Base-by-base conservation (phyloP, 35 echinoderm and acorn worm genomes). In the Apostichopus parvimensis region DNA sequence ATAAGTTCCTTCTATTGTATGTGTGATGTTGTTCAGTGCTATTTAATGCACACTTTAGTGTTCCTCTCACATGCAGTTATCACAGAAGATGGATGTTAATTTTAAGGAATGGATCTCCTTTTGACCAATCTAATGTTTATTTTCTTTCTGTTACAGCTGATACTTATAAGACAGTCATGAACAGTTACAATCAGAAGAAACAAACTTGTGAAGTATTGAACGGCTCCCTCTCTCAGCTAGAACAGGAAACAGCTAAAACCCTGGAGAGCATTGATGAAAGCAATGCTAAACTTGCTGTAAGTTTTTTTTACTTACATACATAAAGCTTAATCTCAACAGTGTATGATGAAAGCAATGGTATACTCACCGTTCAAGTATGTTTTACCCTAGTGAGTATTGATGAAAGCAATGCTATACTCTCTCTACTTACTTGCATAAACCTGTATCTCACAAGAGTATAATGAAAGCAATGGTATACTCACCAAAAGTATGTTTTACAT, bases 161-260 rank as follows among this genome's bases (percentile, higher is more conserved):
- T 34, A 98, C 94, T 9, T 87, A 94, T 53, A 79, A 75, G 22
- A 92, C 92, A 15, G 92, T 98, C 62, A 98, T 98, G 96, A 75
- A 86, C 26, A 94, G 96, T 73, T 95, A 92, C 77, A 94, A 84
- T 54, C 93, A 94, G 70, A 98, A 98, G 86, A 93, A 95, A 86
- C 91, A 87, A 56, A 95, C 96, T 2, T 77, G 95, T 53, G 94
- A 94, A 68, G 92, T 73, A 24, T 64, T 98, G 24, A 77, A 59
- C 52, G 81, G 64, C 5, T 77, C 62, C 57, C 65, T 98, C 52
- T 28, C 78, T 6, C 75, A 95, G 25, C 77, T 95, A 4, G 96
- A 98, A 90, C 92, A 90, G 17, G 87, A 94, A 11, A 95, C 93
- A 11, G 96, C 94, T 5, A 53, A 82, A 9, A 94, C 89, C 26